Conservation (phyloP, 2,797 vertebrate species). For the Echiichthys vipera region DNA sequence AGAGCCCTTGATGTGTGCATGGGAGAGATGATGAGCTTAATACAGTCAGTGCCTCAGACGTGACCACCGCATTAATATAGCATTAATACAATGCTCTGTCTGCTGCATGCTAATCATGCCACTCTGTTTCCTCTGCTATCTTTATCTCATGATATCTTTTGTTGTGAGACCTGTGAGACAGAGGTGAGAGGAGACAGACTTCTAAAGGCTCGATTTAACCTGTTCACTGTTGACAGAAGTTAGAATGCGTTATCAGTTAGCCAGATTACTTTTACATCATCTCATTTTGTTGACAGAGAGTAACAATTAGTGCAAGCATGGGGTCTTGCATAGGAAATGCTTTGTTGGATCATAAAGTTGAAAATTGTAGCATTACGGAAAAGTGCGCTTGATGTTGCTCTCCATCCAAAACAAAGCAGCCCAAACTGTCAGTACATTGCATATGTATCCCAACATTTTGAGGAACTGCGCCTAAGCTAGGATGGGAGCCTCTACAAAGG, state of each 20-base stretch:
- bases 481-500: background rate
- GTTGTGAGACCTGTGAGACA: slow-evolving; percentile 40
- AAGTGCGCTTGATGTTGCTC: background rate
- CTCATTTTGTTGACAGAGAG: background rate
- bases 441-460: background rate
- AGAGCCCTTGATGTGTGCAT: slow-evolving; percentile 77
- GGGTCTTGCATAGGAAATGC: background rate
- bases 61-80: slow-evolving; percentile 82
- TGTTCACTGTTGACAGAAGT: slow-evolving; percentile 11
- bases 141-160: slow-evolving; percentile 35
- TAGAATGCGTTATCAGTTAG: background rate
- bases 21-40: slow-evolving; percentile 80
- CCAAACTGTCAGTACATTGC: background rate
- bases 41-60: slow-evolving; percentile 78
- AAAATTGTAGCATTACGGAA: background rate
- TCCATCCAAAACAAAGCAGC: slow-evolving; percentile 5
- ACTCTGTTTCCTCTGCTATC: slow-evolving; percentile 33
- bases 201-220: slow-evolving; percentile 42
- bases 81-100: slow-evolving; percentile 73
- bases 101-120: slow-evolving; percentile 77
- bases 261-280: background rate
- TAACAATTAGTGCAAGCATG: background rate
- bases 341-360: background rate
- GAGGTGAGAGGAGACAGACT: slow-evolving; percentile 28
- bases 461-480: background rate